phyloP scores from a whole-genome alignment of 2,888 invertebrate species.

The Sinotaia quadrata region DNA sequence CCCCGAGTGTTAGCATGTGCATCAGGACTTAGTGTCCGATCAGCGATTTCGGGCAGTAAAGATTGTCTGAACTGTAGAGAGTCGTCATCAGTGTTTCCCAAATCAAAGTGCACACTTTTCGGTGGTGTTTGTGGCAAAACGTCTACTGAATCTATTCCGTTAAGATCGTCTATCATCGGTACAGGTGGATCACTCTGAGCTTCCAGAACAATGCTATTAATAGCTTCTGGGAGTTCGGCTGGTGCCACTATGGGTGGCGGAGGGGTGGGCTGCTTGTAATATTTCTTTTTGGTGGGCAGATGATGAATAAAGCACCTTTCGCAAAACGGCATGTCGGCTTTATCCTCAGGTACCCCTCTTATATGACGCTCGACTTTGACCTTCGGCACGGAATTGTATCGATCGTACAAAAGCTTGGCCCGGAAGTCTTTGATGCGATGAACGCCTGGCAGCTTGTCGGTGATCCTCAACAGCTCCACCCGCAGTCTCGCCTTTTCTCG shows the following conservation, averaged over 20 bases:
- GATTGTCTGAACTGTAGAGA: too few relatives aligned
- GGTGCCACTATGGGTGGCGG: constrained; percentile 13
- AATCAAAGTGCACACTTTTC: too few relatives aligned
- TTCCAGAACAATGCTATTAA: too few relatives aligned
- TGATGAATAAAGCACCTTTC: constrained; percentile 57
- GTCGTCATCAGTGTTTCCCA: too few relatives aligned
- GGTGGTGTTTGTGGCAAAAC: background rate
- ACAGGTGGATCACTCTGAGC: background rate
- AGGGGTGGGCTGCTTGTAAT: constrained; percentile 37
- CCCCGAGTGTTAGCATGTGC: too few relatives aligned
- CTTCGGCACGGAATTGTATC: constrained; percentile 10
- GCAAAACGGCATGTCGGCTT: constrained; percentile 54
- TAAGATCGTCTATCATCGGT: background rate
- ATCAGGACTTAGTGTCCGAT: too few relatives aligned
- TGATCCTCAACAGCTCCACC: constrained; percentile 47
- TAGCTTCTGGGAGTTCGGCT: too few relatives aligned
- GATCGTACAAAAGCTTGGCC: constrained; percentile 9
- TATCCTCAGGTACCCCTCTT: constrained; percentile 37
- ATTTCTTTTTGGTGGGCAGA: constrained; percentile 53
- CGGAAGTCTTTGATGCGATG: constrained; percentile 40
- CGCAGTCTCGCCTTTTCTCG: constrained; percentile 45
- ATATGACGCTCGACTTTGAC: constrained; percentile 30
- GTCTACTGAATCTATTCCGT: background rate
- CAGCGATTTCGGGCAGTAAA: too few relatives aligned
- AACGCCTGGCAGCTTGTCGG: constrained; percentile 45